Conservation (phyloP, 2,888 invertebrate species). For the Boloria euphrosyne region DNA sequence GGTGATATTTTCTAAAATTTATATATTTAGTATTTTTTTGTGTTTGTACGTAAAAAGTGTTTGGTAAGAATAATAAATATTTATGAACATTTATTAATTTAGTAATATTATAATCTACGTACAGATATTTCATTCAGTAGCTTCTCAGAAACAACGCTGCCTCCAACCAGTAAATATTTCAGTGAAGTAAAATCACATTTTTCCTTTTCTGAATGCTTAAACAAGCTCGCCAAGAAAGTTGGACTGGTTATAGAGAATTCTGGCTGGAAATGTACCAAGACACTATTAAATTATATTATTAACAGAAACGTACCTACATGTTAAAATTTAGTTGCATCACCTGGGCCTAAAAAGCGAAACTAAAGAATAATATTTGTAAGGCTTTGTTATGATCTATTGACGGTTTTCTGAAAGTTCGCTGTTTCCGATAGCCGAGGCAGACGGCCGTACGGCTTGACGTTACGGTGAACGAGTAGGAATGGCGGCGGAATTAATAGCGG, state of each 20-base stretch:
- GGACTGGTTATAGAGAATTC: slow-evolving; percentile 52
- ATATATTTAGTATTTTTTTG: neutral
- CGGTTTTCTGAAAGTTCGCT: too few relatives aligned
- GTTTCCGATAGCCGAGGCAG: too few relatives aligned
- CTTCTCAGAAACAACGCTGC: slow-evolving; percentile 53
- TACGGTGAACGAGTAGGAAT: too few relatives aligned
- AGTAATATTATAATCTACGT: slow-evolving; percentile 25
- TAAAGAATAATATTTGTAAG: too few relatives aligned
- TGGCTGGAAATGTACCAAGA: slow-evolving; percentile 49
- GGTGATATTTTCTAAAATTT: slow-evolving; percentile 27
- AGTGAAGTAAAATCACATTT: slow-evolving; percentile 57
- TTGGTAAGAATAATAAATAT: too few relatives aligned
- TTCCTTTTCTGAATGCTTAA: slow-evolving; percentile 48
- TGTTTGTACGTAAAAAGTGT: too few relatives aligned
- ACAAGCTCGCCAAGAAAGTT: slow-evolving; percentile 50
- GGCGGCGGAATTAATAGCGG: too few relatives aligned
- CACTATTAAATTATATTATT: neutral
- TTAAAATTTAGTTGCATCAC: neutral
- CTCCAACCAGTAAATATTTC: slow-evolving; percentile 51
- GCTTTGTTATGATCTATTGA: too few relatives aligned
- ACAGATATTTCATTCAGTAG: slow-evolving; percentile 55
- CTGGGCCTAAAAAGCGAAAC: neutral
- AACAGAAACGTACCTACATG: neutral
- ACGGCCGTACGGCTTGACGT: too few relatives aligned
- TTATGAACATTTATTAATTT: too few relatives aligned